A percentile compares a stretch with the other conserved stretches of the same genome.
Evolutionary conservation across 2,797 vertebrate genomes (phyloP).

Genomic region (Spinibarbus caldwelli): DNA sequence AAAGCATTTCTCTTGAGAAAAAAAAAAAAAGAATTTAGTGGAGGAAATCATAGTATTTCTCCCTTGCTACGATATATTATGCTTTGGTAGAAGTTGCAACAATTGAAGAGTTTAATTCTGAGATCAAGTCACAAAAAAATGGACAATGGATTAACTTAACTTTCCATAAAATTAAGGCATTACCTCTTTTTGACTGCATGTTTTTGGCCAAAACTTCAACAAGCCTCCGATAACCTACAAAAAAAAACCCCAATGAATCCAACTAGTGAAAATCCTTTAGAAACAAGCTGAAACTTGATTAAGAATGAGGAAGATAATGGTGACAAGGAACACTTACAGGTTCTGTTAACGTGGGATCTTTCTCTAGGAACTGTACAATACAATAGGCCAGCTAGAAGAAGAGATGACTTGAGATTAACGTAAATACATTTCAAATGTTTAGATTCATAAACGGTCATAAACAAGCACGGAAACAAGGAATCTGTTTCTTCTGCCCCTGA

Average conservation of each 20-base stretch:
- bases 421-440: slow-evolving; percentile 8
- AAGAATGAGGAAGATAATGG: slow-evolving; percentile 1
- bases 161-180: neutral
- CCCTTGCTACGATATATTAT: neutral
- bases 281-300: neutral
- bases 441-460: neutral
- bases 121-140: neutral
- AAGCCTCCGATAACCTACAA: slow-evolving; percentile 96
- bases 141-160: slow-evolving; percentile 17
- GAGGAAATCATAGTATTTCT: neutral
- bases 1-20: neutral
- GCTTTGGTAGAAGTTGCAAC: neutral
- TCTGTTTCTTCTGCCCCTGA: slow-evolving; percentile 5
- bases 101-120: neutral
- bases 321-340: slow-evolving; percentile 81
- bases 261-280: slow-evolving; percentile 5
- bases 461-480: neutral
- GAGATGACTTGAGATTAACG: slow-evolving; percentile 16
- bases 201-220: slow-evolving; percentile 99
- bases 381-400: slow-evolving; percentile 93
- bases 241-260: neutral
- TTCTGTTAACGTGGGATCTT: slow-evolving; percentile 98
- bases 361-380: slow-evolving; percentile 99
- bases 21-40: no score
- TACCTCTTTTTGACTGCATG: slow-evolving; percentile 99